These are phyloP conservation scores for Phoebastria nigripes DNA, from an alignment of 2,797 vertebrate species.

Conservation along the genomic window DNA sequence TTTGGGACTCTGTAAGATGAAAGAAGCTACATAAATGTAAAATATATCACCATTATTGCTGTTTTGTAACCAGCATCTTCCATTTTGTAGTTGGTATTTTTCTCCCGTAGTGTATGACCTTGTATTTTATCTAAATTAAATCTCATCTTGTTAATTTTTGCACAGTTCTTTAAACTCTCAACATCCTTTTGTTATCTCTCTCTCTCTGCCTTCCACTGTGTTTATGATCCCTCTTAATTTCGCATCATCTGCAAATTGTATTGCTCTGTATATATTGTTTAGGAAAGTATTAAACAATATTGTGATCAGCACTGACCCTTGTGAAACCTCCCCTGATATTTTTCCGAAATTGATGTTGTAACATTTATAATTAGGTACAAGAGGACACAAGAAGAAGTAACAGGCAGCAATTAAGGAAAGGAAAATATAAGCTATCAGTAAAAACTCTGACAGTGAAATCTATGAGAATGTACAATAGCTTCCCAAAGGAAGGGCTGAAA, in stretches of 20 bases:
- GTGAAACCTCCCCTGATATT: slow-evolving; percentile 55
- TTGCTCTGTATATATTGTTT: slow-evolving; percentile 52
- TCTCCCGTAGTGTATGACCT: slow-evolving; percentile 70
- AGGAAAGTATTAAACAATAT: slow-evolving; percentile 56
- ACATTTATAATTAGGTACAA: slow-evolving; percentile 60
- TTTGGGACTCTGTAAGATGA: slow-evolving; percentile 26
- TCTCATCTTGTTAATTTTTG: slow-evolving; percentile 80
- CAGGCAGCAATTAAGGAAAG: slow-evolving; percentile 47
- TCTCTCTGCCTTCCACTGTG: slow-evolving; percentile 45
- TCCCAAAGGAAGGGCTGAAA: slow-evolving; percentile 41
- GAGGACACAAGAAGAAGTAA: slow-evolving; percentile 47
- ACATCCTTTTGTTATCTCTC: slow-evolving; percentile 65
- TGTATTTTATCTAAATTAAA: slow-evolving; percentile 83
- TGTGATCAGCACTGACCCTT: slow-evolving; percentile 51
- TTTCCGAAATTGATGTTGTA: slow-evolving; percentile 42
- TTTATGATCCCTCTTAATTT: slow-evolving; percentile 69
- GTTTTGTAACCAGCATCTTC: slow-evolving; percentile 53
- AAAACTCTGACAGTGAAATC: slow-evolving; percentile 39
- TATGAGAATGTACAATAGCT: slow-evolving; percentile 7
- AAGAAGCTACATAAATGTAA: slow-evolving; percentile 53
- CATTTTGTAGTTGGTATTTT: slow-evolving; percentile 54
- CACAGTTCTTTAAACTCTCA: slow-evolving; percentile 78
- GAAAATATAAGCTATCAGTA: slow-evolving; percentile 52
- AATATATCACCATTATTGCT: slow-evolving; percentile 59
- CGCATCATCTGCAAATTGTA: slow-evolving; percentile 63